These are phyloP conservation scores for Aptenodytes forsteri DNA, from an alignment of 2,113 vertebrate genomes.

Conservation along the genomic window DNA sequence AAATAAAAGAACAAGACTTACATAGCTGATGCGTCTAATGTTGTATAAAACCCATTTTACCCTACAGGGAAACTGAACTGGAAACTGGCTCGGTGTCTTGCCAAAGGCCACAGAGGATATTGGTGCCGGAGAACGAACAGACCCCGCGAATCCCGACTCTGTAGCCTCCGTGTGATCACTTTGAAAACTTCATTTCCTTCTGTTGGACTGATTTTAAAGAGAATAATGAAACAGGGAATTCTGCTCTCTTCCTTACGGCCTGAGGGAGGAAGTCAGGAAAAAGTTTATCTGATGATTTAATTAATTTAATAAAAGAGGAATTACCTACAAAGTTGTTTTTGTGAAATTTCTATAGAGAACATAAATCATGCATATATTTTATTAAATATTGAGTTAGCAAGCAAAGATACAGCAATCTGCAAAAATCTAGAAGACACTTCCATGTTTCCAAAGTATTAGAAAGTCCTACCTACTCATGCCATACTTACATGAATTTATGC, in stretches of 20 bases:
- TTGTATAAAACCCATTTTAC: neutral
- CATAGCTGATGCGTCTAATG: fast-evolving
- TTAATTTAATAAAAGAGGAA: constrained; percentile 19
- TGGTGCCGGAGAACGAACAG: fast-evolving
- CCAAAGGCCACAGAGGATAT: neutral
- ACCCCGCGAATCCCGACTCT: fast-evolving
- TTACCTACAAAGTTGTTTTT: neutral
- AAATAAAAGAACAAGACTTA: neutral
- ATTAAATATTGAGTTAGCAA: neutral
- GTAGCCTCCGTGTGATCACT: neutral
- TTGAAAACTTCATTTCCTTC: constrained; percentile 24
- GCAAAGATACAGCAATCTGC: neutral
- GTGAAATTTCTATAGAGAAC: neutral
- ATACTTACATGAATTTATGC: neutral
- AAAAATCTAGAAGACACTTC: neutral
- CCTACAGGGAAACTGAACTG: neutral
- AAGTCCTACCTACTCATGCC: neutral
- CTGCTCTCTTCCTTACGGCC: neutral
- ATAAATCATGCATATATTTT: neutral
- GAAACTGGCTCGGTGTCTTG: neutral
- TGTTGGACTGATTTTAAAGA: constrained; percentile 18
- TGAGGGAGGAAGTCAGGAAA: neutral
- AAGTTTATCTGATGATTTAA: neutral
- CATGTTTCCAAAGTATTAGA: neutral
- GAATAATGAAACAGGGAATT: neutral